These are phyloP conservation scores for Semibalanus balanoides DNA, from an alignment of 1,140 invertebrate genomes.

Conservation along the genomic window DNA sequence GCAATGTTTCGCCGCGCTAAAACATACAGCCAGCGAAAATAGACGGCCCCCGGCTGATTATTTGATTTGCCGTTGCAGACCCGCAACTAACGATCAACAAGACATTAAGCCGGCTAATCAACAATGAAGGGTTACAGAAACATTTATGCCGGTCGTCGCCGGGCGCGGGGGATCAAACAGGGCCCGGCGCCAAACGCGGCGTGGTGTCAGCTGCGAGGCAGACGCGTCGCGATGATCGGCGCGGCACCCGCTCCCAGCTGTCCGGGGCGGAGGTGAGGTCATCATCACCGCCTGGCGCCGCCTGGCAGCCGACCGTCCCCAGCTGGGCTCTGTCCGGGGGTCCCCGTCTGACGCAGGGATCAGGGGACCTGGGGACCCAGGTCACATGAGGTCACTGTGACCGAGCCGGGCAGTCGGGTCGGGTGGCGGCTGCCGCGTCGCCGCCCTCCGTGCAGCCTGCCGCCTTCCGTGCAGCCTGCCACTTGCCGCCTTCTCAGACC, in stretches of 20 bases:
- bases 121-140: constrained; percentile 1
- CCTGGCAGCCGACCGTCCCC: neutral
- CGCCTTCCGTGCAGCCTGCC: neutral
- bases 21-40: neutral
- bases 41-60: neutral
- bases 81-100: constrained; percentile 1
- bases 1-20: neutral
- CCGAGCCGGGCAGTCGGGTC: too few relatives aligned
- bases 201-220: too few relatives aligned
- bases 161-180: neutral
- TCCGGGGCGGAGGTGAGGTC: too few relatives aligned
- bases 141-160: neutral
- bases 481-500: neutral
- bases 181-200: too few relatives aligned
- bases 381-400: neutral
- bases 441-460: too few relatives aligned
- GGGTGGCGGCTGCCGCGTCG: neutral
- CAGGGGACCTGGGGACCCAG: neutral
- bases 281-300: neutral
- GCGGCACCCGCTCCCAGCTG: too few relatives aligned
- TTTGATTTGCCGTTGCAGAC: neutral
- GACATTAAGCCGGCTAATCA: neutral
- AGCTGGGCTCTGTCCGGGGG: neutral
- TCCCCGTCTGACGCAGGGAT: too few relatives aligned
- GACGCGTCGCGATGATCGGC: too few relatives aligned